These are phyloP conservation scores for Tetrapedia diversipes DNA, from an alignment of 2,888 invertebrate species.

Conservation along the genomic window DNA sequence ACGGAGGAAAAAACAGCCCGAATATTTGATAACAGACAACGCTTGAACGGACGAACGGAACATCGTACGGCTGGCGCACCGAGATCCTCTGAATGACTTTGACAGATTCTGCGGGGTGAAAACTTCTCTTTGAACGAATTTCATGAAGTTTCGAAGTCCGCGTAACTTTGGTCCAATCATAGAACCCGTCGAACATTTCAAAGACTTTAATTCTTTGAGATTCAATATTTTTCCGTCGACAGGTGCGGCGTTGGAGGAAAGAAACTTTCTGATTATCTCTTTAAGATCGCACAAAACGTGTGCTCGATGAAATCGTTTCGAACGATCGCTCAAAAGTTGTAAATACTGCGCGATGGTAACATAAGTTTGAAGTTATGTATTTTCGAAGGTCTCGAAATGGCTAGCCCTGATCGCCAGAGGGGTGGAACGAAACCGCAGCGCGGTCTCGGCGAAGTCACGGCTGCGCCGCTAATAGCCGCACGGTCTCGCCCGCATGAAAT, in stretches of 20 bases:
- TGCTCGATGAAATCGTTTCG: too few relatives aligned
- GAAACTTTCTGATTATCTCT: not conserved
- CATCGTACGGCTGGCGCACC: not conserved
- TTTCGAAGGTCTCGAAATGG: constrained; percentile 12
- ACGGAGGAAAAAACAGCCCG: not conserved
- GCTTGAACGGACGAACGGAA: not conserved
- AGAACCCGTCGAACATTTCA: constrained; percentile 7
- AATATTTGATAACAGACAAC: constrained; percentile 10
- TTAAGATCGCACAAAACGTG: not conserved
- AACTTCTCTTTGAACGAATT: constrained; percentile 11
- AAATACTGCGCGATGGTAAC: not conserved
- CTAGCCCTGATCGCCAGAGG: constrained; percentile 1
- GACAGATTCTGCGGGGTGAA: not conserved
- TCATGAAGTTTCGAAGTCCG: not conserved
- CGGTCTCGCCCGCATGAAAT: constrained; percentile 13
- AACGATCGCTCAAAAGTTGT: not conserved
- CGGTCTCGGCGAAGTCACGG: constrained; percentile 20
- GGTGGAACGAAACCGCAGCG: constrained; percentile 11
- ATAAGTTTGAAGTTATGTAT: not conserved
- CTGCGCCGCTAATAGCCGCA: not conserved
- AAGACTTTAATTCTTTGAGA: constrained; percentile 29
- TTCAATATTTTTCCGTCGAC: constrained; percentile 30
- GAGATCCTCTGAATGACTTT: not conserved
- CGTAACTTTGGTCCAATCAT: constrained; percentile 21
- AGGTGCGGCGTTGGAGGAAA: not conserved